Evolutionary conservation across 2,888 invertebrate genomes (phyloP).

Genomic region (Sepioteuthis lessoniana): DNA sequence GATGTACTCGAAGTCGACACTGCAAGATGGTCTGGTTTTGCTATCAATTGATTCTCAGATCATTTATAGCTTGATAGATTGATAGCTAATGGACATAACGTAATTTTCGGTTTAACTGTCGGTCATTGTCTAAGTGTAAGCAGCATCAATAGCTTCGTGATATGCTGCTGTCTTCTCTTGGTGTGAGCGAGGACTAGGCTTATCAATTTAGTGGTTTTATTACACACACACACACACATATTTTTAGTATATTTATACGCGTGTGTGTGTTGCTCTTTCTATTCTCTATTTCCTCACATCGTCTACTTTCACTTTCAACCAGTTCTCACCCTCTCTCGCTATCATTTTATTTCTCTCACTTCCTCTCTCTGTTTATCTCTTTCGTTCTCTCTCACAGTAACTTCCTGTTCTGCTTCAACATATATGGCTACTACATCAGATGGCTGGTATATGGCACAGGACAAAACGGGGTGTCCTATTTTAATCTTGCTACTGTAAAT

Average conservation of each 20-base stretch:
- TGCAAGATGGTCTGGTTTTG: constrained; percentile 7
- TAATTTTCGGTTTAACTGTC: neutral
- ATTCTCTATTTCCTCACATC: too few relatives aligned
- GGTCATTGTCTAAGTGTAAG: neutral
- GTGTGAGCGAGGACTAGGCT: neutral
- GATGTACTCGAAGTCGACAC: neutral
- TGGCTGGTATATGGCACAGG: neutral
- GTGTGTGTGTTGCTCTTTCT: neutral
- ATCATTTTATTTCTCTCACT: neutral
- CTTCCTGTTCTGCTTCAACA: neutral
- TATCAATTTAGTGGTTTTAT: neutral
- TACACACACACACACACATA: neutral
- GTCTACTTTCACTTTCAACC: neutral
- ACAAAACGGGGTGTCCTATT: neutral
- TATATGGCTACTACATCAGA: constrained; percentile 6
- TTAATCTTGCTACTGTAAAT: neutral
- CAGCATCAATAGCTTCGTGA: neutral
- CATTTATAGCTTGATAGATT: neutral
- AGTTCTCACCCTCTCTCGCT: neutral
- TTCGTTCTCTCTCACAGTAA: too few relatives aligned
- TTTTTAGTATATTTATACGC: neutral
- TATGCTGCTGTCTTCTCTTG: neutral
- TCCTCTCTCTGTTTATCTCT: neutral
- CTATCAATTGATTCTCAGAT: neutral
- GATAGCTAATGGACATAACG: neutral